Base-by-base conservation (phyloP, 1,140 invertebrate genomes). In the Drosophila ficusphila region DNA sequence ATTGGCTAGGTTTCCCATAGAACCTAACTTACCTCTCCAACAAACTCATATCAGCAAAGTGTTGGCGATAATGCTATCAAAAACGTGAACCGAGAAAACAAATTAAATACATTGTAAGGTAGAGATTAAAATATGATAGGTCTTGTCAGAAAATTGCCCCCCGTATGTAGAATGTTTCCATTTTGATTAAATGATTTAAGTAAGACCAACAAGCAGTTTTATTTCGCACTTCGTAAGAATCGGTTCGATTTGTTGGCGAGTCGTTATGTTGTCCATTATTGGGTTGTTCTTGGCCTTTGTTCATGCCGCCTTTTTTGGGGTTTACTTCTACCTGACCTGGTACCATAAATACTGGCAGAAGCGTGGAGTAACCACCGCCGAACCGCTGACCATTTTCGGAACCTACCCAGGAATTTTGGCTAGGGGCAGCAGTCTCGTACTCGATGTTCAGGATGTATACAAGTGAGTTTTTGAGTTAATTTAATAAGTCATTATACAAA, bases 391-490 rank as follows among this genome's bases (percentile, higher is more conserved):
- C 0, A 49, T 92, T 5, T 57, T 90, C 2, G 92, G 92, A 8
- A 91, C 62, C 19, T 89, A 94, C 76, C 93, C 94, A 29, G 92
- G 92, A 8, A 56, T 83, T 2, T 72, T 77, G 23, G 33, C 51
- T 0, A 78, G 54, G 11, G 48, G 57, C n/a, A 60, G 64, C n/a
- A 74, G 47, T 48, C 57, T 91, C 0, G 70, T 77, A 18, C 54
- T 56, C 2, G 90, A 91, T 41, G 19, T 85, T 3, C 57, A 86
- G 34, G 64, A 71, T 19, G 74, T 91, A 2, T 91, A 91, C 44
- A 34, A 79, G 90, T 91, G 27, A 71, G 67, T 69, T 0, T 16
- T 1, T 6, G 3, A 0, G 7, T 2, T 5, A 2, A 18, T 16
- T 23, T n/a, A n/a, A 51, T 29, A 0, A 4, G n/a, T 38, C 0